phyloP scores from a whole-genome alignment of 2,113 vertebrate species.

The Seriola quinqueradiata region DNA sequence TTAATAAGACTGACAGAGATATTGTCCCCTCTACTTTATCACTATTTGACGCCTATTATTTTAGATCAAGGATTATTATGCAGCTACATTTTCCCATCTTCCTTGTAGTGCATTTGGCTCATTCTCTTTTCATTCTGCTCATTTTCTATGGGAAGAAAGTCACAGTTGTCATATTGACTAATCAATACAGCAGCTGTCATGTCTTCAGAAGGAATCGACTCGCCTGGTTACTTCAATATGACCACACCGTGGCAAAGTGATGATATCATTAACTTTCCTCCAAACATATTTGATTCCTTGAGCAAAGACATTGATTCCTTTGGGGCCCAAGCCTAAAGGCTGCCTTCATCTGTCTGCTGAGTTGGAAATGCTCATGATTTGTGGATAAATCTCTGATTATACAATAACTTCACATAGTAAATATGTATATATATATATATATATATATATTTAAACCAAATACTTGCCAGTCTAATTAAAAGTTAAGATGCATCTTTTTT shows the following conservation, averaged over 20 bases:
- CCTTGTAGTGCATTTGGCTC: not conserved
- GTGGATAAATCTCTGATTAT: too few species aligned
- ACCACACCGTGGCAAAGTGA: slow-evolving; percentile 16
- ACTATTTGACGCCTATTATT: not conserved
- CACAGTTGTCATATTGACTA: slow-evolving; percentile 9
- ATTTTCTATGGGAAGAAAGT: not conserved
- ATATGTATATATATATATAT: too few species aligned
- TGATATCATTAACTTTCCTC: slow-evolving; percentile 38
- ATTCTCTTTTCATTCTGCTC: not conserved
- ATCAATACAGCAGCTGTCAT: slow-evolving; percentile 28
- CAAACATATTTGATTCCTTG: slow-evolving; percentile 34
- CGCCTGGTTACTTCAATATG: slow-evolving; percentile 8
- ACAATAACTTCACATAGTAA: too few species aligned
- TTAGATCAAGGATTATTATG: not conserved
- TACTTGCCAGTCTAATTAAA: not conserved
- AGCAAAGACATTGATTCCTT: slow-evolving; percentile 30
- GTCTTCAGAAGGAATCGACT: slow-evolving; percentile 25
- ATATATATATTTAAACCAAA: not conserved
- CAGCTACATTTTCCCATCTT: not conserved
- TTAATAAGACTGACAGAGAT: not conserved
- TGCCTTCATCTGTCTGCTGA: slow-evolving; percentile 11
- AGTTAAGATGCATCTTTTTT: not conserved
- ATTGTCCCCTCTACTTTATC: not conserved
- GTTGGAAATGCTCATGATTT: not conserved
- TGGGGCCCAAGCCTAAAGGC: not conserved